phyloP scores from a whole-genome alignment of 2,888 invertebrate species.

The Microdon myrmicae region DNA sequence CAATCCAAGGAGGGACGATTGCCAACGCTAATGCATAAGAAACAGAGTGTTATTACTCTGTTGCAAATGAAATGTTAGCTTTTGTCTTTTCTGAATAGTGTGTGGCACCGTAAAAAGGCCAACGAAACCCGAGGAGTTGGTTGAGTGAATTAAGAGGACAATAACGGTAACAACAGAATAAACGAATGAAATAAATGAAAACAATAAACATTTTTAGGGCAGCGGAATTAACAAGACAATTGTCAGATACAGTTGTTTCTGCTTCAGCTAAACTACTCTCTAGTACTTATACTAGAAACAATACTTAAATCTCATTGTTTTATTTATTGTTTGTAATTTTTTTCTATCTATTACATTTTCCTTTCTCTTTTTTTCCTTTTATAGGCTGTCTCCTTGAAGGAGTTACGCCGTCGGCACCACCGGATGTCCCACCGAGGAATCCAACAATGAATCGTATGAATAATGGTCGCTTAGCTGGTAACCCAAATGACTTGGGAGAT shows the following conservation, averaged over 20 bases:
- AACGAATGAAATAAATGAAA: conserved; percentile 9
- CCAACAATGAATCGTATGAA: conserved; percentile 91
- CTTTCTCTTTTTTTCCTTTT: conserved; percentile 62
- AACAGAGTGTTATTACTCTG: conserved; percentile 29
- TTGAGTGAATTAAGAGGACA: conserved; percentile 20
- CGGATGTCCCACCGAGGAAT: conserved; percentile 91
- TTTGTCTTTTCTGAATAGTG: conserved; percentile 34
- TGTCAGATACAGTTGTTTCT: conserved; percentile 4
- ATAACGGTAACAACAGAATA: conserved; percentile 15
- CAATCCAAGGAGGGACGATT: conserved; percentile 30
- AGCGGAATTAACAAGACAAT: conserved; percentile 13
- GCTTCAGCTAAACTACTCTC: no score
- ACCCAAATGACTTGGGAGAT: conserved; percentile 80
- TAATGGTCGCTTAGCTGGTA: conserved; percentile 88
- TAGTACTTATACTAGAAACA: no score
- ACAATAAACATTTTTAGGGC: conserved; percentile 17
- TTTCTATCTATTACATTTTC: conserved; percentile 31
- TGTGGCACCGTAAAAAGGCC: conserved; percentile 19
- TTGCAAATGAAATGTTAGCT: conserved; percentile 47
- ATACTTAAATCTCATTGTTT: no score
- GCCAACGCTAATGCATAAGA: background rate
- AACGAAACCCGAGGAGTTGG: conserved; percentile 9
- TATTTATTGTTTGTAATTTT: conserved; percentile 27
- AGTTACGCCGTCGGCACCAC: conserved; percentile 76
- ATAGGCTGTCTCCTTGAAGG: conserved; percentile 89